These are phyloP conservation scores for Euclidia mi DNA, from an alignment of 2,888 invertebrate species.

Conservation along the genomic window DNA sequence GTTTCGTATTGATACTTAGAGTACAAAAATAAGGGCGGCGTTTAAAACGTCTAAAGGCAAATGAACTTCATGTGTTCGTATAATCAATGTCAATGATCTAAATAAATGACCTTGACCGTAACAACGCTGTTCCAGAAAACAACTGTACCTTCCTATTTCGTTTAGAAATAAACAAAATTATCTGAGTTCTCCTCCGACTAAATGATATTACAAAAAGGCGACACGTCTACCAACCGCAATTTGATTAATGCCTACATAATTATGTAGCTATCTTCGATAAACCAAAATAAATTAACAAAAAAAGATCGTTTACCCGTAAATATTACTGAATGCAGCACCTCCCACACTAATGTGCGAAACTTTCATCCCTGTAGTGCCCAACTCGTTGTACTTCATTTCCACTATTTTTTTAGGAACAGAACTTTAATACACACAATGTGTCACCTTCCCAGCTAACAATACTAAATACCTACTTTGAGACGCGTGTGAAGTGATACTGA, in stretches of 20 bases:
- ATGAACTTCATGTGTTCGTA: neutral
- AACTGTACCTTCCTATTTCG: too few relatives aligned
- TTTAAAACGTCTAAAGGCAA: too few relatives aligned
- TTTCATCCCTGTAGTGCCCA: slow-evolving; percentile 93
- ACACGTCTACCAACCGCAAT: too few relatives aligned
- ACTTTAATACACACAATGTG: slow-evolving; percentile 21
- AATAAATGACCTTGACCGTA: slow-evolving; percentile 4
- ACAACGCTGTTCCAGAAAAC: neutral
- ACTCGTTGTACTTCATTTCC: slow-evolving; percentile 92
- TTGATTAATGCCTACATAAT: too few relatives aligned
- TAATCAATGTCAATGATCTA: slow-evolving; percentile 4
- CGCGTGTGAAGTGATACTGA: slow-evolving; percentile 6
- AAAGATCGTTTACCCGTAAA: slow-evolving; percentile 92
- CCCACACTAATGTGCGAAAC: slow-evolving; percentile 94
- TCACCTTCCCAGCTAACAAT: slow-evolving; percentile 14
- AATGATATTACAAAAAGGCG: too few relatives aligned
- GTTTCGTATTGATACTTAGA: too few relatives aligned
- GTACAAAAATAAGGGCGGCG: too few relatives aligned
- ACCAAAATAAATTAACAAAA: slow-evolving; percentile 2
- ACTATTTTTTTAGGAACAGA: slow-evolving; percentile 9
- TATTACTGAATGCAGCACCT: slow-evolving; percentile 93
- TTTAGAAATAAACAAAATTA: too few relatives aligned
- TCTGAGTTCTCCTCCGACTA: too few relatives aligned
- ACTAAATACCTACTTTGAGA: slow-evolving; percentile 16
- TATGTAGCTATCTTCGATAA: neutral